phyloP scores from a whole-genome alignment of 2,113 vertebrate species.

The Spea bombifrons region DNA sequence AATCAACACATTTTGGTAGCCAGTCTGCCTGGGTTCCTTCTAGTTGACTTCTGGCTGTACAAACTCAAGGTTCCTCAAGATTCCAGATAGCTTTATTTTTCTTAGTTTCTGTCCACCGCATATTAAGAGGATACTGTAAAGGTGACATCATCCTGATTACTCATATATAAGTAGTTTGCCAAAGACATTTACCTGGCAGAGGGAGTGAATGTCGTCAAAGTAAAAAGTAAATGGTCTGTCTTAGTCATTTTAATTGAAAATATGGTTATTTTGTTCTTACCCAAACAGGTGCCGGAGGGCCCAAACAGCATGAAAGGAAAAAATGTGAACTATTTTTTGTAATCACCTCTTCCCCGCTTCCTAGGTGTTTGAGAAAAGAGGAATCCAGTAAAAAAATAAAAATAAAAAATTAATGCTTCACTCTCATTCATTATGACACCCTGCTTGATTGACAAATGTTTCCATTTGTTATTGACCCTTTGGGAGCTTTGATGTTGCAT shows the following conservation, averaged over 20 bases:
- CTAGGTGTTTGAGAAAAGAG: constrained; percentile 1
- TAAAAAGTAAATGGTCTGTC: constrained; percentile 24
- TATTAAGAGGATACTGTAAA: too few species aligned
- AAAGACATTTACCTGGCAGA: not conserved
- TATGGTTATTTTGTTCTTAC: constrained; percentile 26
- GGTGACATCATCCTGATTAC: not conserved
- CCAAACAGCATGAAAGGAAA: constrained; percentile 17
- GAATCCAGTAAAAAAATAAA: not conserved
- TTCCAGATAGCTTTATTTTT: too few species aligned
- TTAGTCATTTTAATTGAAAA: constrained; percentile 13
- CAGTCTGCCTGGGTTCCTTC: too few species aligned
- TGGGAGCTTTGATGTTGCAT: constrained; percentile 15
- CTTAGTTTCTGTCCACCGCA: too few species aligned
- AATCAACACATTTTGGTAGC: too few species aligned
- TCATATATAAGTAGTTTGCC: constrained; percentile 1
- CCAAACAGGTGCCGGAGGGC: constrained; percentile 15
- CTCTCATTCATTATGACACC: constrained; percentile 12
- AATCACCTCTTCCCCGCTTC: constrained; percentile 1
- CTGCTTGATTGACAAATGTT: constrained; percentile 21
- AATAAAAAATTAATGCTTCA: constrained; percentile 3
- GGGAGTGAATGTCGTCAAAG: constrained; percentile 29
- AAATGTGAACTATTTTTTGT: constrained; percentile 4
- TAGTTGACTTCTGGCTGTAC: too few species aligned
- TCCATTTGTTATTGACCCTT: constrained; percentile 27
- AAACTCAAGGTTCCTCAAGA: too few species aligned